Conservation (phyloP, 1,140 invertebrate genomes). For the Drosophila gunungcola region DNA sequence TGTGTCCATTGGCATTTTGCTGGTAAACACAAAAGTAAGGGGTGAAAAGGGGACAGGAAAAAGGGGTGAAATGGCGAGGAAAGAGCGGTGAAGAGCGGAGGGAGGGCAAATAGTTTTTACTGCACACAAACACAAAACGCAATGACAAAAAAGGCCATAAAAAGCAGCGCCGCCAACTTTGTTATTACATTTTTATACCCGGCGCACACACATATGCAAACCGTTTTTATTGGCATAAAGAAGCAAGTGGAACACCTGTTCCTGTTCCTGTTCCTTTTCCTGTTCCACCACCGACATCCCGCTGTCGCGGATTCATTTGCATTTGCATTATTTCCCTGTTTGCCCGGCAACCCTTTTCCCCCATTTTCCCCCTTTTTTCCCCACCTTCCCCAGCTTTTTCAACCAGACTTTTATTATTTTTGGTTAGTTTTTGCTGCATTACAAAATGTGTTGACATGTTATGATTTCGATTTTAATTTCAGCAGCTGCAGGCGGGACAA, state of each 20-base stretch:
- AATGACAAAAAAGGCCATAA: conserved; percentile 72
- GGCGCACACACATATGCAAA: conserved; percentile 12
- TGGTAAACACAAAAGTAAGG: conserved; percentile 59
- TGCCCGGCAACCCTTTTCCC: conserved; percentile 12
- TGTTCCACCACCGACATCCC: conserved; percentile 4
- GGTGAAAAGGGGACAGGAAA: not conserved
- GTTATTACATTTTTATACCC: conserved; percentile 72
- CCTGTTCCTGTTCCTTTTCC: conserved; percentile 1
- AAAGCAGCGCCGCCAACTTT: conserved; percentile 72
- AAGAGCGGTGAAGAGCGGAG: not conserved
- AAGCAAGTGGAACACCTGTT: conserved; percentile 67
- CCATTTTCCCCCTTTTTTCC: not conserved
- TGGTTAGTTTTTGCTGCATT: conserved; percentile 69
- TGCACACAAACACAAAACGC: conserved; percentile 42
- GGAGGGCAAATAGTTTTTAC: conserved; percentile 70
- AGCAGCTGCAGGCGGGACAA: conserved; percentile 7
- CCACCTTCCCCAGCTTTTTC: not conserved
- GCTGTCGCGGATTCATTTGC: conserved; percentile 59
- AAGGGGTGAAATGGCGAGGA: not conserved
- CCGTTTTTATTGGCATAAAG: conserved; percentile 55
- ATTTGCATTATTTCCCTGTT: conserved; percentile 54
- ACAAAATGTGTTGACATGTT: conserved; percentile 76
- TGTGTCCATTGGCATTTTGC: conserved; percentile 79
- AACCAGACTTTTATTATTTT: conserved; percentile 62
- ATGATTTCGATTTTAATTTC: conserved; percentile 75